Evolutionary conservation across 2,797 vertebrate species (phyloP).

Genomic region (Etheostoma nigrum): DNA sequence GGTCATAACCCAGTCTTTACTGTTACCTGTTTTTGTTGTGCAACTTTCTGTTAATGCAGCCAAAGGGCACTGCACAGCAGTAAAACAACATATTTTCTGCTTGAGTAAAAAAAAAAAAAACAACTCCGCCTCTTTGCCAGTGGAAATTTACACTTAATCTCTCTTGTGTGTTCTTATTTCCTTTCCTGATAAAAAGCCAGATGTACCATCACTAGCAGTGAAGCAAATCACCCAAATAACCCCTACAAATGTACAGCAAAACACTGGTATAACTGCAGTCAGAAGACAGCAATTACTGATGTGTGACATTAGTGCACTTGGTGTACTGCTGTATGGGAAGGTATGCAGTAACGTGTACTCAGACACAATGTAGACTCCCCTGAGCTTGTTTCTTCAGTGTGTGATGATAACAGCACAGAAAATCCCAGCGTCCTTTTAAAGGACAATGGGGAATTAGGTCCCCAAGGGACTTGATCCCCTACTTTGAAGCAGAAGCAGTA

Average conservation of each 20-base stretch:
- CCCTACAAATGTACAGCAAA: not conserved
- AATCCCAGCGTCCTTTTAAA: not conserved
- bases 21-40: slow-evolving; percentile 4
- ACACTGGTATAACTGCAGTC: not conserved
- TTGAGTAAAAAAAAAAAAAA: not conserved
- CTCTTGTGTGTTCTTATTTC: slow-evolving; percentile 6
- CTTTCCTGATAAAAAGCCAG: not conserved
- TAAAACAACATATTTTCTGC: slow-evolving; percentile 16
- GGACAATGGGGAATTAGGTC: not conserved
- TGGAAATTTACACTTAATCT: slow-evolving; percentile 17
- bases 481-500: not conserved
- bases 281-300: slow-evolving; percentile 15
- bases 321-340: slow-evolving; percentile 2
- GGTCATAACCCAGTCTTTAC: not conserved
- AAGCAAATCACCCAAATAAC: slow-evolving; percentile 5
- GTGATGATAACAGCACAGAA: slow-evolving; percentile 1
- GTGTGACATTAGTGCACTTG: not conserved
- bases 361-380: not conserved
- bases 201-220: not conserved
- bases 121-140: not conserved
- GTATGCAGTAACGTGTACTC: not conserved
- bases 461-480: not conserved
- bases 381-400: slow-evolving; percentile 21
- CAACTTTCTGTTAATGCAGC: not conserved
- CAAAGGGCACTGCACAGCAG: not conserved